These are phyloP conservation scores for Vulpes ferrilata DNA, from an alignment of 2,113 vertebrate species.

Conservation along the genomic window DNA sequence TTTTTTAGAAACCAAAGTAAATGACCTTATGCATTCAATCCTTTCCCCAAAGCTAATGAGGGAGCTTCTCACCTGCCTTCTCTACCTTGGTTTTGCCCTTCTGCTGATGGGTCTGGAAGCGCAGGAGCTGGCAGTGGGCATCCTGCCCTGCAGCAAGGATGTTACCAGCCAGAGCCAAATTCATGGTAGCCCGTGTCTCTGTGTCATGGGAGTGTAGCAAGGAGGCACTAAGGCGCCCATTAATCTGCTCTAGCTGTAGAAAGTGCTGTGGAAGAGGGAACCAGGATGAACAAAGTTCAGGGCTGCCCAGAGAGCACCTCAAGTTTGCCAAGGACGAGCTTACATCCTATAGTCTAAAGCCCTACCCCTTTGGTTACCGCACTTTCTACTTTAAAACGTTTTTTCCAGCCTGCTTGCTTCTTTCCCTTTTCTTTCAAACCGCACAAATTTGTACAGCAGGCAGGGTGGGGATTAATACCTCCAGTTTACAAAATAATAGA, in stretches of 20 bases:
- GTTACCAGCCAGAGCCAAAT: constrained; percentile 92
- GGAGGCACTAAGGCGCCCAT: constrained; percentile 91
- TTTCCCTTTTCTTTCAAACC: neutral
- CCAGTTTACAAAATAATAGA: neutral
- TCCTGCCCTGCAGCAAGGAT: constrained; percentile 96
- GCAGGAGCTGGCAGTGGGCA: constrained; percentile 92
- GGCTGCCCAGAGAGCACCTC: neutral
- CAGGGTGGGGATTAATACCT: neutral
- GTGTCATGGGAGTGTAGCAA: constrained; percentile 95
- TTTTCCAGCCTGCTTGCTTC: neutral
- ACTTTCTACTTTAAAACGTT: neutral
- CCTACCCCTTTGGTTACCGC: neutral
- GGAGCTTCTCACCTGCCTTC: constrained; percentile 86
- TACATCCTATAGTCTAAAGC: neutral
- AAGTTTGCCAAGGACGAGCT: neutral
- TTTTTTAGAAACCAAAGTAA: neutral
- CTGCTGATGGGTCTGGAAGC: constrained; percentile 83
- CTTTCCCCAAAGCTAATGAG: neutral
- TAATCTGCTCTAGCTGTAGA: constrained; percentile 92
- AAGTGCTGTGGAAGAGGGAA: constrained; percentile 90
- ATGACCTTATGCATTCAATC: neutral
- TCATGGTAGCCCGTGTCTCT: constrained; percentile 95
- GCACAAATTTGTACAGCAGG: neutral
- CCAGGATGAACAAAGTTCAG: neutral
- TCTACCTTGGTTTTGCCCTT: constrained; percentile 67